Evolutionary conservation across 2,888 invertebrate genomes (phyloP), one percentile per base, ranked within the genome.

Genomic region (Acrobasis suavella): DNA sequence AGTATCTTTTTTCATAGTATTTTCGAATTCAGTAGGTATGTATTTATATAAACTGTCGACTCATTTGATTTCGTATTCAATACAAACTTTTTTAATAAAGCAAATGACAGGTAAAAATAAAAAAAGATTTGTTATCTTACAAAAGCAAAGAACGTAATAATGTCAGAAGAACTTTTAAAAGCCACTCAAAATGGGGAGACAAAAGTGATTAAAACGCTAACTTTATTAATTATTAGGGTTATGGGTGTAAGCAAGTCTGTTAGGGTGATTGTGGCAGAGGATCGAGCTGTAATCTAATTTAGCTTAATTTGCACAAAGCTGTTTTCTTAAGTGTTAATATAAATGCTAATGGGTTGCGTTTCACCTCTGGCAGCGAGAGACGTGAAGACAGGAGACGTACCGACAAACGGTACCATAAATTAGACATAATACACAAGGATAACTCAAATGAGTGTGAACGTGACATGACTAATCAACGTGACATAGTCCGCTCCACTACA

Each of bases 271-370:
- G 67, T 60, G 56, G 58, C 60, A 58, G 68, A 69, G 73, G 78
- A 77, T 74, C 67, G 71, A 69, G 71, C 62, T 75, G 67, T 83
- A 80, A 85, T 78, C 70, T 81, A 77, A 85, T 85, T 81, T 81
- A 78, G 69, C 78, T 79, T 80, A 81, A 84, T 81, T 80, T 80
- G 71, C 72, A 71, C 74, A 75, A 82, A 82, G 78, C 77, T 82
- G 81, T 82, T 83, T 81, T 81, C 82, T 83, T 81, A 83, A 80
- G 80, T 82, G 84, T 84, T 88, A 85, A 89, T 88, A 87, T 89
- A 88, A 87, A 89, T 89, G 89, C 87, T 83, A 88, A 88, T 89
- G 69, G 74, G 69, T 64, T 63, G 72, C 38, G 60, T 51, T 56
- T 56, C 14, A 72, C 69, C 73, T 72, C 66, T 64, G 65, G 66